Percentiles rank a stretch among this genome's conserved stretches.
These are phyloP conservation scores for Lasioglossum oenotherae DNA, from an alignment of 2,888 invertebrate species.

Conservation along the genomic window DNA sequence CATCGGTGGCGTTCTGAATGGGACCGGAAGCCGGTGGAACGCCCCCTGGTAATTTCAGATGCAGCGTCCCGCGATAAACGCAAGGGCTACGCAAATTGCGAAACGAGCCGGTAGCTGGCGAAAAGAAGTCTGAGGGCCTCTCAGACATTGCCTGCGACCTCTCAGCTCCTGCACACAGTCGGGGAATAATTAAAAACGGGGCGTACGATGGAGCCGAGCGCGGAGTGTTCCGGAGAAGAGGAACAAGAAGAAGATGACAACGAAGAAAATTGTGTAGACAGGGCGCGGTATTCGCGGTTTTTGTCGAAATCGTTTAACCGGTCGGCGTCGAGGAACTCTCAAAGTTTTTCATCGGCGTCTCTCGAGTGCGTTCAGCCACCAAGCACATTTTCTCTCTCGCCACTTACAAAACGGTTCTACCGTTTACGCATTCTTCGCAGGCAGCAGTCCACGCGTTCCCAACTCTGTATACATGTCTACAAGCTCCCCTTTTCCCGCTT, in stretches of 20 bases:
- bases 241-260: neutral
- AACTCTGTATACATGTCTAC: constrained; percentile 44
- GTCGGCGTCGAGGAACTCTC: neutral
- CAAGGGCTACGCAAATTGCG: neutral
- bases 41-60: constrained; percentile 14
- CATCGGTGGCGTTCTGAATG: too few species aligned
- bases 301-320: constrained; percentile 34
- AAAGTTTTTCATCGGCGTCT: constrained; percentile 27
- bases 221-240: too few species aligned
- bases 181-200: constrained; percentile 18
- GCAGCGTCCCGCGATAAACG: neutral
- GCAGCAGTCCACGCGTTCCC: constrained; percentile 53
- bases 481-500: constrained; percentile 46
- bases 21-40: constrained; percentile 23
- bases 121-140: neutral
- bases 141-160: too few species aligned
- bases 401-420: constrained; percentile 57
- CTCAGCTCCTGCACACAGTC: neutral
- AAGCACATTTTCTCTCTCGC: constrained; percentile 17
- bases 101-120: neutral
- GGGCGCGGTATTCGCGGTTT: constrained; percentile 22
- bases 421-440: constrained; percentile 68
- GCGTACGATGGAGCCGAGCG: neutral
- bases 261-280: constrained; percentile 21
- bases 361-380: neutral